Conservation (phyloP, 2,888 invertebrate species). For the Lasioglossum villosulum region DNA sequence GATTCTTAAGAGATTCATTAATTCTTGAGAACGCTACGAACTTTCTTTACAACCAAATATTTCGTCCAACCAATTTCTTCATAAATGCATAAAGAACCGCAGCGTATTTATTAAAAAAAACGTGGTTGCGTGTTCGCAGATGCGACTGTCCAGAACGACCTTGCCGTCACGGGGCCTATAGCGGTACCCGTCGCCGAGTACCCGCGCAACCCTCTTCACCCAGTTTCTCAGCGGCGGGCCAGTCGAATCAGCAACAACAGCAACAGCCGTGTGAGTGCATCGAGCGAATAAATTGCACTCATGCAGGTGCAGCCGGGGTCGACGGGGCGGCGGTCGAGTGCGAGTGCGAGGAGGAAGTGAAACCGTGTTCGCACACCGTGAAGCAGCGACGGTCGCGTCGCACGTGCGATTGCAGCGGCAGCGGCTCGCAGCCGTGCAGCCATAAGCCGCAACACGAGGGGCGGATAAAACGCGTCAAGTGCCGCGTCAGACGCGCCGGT, state of each 20-base stretch:
- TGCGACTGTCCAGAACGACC: constrained; percentile 80
- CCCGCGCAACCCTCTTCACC: constrained; percentile 50
- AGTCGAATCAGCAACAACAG: constrained; percentile 48
- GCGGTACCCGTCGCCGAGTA: constrained; percentile 72
- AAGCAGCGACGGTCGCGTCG: constrained; percentile 75
- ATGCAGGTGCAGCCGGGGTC: constrained; percentile 54
- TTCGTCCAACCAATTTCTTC: too few relatives aligned
- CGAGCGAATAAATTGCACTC: constrained; percentile 64
- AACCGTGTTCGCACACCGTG: constrained; percentile 78
- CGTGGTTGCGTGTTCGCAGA: constrained; percentile 63
- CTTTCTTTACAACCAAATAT: too few relatives aligned
- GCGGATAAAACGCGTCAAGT: constrained; percentile 82
- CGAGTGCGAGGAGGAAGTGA: constrained; percentile 71
- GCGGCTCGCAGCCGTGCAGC: constrained; percentile 75
- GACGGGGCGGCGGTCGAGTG: constrained; percentile 73
- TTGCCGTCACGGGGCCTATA: constrained; percentile 77
- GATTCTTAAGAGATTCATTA: too few relatives aligned
- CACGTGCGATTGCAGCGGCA: constrained; percentile 76
- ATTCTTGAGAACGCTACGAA: too few relatives aligned
- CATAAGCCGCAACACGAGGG: constrained; percentile 80
- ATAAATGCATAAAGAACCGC: too few relatives aligned
- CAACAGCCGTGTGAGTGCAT: constrained; percentile 66
- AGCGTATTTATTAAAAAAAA: too few relatives aligned
- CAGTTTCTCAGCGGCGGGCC: constrained; percentile 44
- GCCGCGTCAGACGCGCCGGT: constrained; percentile 81